Base-by-base conservation (phyloP, 2,888 invertebrate genomes). In the Polyommatus icarus region DNA sequence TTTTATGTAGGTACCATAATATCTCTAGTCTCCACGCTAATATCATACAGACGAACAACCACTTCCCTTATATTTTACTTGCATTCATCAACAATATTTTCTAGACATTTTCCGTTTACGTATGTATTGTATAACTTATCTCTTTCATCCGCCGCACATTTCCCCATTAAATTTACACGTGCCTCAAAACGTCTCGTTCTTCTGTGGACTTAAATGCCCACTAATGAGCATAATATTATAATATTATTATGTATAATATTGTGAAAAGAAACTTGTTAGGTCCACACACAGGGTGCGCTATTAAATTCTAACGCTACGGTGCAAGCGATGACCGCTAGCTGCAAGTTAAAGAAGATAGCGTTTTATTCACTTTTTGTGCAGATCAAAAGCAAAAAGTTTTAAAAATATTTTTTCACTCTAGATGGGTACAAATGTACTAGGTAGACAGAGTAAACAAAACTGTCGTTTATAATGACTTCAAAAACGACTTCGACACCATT, bases 181-280 rank as follows among this genome's bases (percentile, higher is more conserved):
- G 59, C 72, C 77, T 57, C 76, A 79, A 76, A 81, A 79, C 79
- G 78, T 80, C 79, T 78, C 79, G 76, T 76, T 78, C 83, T 83
- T 81, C 81, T 83, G 83, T 83, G 83, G 83, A 83, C 83, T 83
- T 89, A 89, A 87, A 88, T 87, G 84, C 84, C 89, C 88, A 89
- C 91, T 93, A 93, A 93, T 93, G 93, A 93, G 92, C 89, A 87
- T 90, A 92, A 93, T 92, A 91, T 92, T 90, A 89, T 88, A 91
- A 91, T 91, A 91, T 90, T 90, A 67, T 67, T 67, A 67, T 67
- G 67, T 67, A 67, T 88, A 91, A 91, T 91, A 91, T 90, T 90
- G 89, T 91, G 86, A 87, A 90, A 90, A 91, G 89, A 88, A 88
- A 87, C 92, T 92, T 93, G 92, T 91, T 92, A 90, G 87, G 90